Conservation (phyloP, 2,113 vertebrate species). For the Sphaerodactylus townsendi region DNA sequence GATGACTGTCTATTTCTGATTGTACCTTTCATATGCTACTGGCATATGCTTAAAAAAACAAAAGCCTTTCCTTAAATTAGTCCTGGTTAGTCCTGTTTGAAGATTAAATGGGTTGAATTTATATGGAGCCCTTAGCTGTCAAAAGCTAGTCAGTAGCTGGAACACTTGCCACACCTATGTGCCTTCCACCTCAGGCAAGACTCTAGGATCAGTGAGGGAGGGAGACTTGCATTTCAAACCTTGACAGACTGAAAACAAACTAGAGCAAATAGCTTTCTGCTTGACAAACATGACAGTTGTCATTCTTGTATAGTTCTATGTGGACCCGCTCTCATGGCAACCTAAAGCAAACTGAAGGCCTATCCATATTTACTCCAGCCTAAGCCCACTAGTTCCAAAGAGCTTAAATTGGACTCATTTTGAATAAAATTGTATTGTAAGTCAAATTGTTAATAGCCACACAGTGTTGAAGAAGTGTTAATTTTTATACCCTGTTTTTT, state of each 20-base stretch:
- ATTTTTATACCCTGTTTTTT: too few species aligned
- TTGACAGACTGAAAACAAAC: background rate
- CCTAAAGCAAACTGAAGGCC: background rate
- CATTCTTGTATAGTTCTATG: background rate
- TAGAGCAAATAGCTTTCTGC: background rate
- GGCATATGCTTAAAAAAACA: background rate
- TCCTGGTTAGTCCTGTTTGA: background rate
- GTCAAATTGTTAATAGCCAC: background rate
- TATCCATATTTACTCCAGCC: too few species aligned
- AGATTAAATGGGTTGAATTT: background rate
- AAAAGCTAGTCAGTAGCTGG: background rate
- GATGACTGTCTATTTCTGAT: rapidly evolving
- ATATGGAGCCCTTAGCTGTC: background rate
- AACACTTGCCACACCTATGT: background rate
- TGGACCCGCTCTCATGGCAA: background rate
- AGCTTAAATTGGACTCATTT: too few species aligned
- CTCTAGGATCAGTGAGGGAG: background rate
- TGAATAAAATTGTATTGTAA: background rate
- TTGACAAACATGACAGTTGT: background rate
- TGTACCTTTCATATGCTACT: background rate
- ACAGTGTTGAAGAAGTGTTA: background rate
- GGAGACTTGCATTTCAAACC: background rate
- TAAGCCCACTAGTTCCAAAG: too few species aligned
- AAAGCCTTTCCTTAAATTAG: background rate
- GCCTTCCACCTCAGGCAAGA: background rate